A percentile compares a stretch with the other conserved stretches of the same genome.
Evolutionary conservation across 2,888 invertebrate genomes (phyloP).

Genomic region (Acronicta aceris): DNA sequence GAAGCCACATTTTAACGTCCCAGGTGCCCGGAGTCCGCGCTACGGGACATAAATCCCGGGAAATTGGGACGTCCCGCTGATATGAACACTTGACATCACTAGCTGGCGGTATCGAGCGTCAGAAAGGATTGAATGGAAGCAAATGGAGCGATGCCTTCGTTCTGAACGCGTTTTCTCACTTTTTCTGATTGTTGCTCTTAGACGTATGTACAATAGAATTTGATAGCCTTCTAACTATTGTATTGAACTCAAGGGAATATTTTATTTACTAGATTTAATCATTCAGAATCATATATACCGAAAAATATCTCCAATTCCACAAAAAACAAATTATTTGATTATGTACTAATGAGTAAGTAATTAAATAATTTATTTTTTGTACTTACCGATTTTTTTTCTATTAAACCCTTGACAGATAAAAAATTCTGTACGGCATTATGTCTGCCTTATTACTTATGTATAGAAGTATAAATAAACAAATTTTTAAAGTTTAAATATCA

Average conservation of each 20-base stretch:
- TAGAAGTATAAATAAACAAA: too few relatives aligned
- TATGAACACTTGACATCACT: conserved; percentile 37
- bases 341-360: too few relatives aligned
- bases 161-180: conserved; percentile 33
- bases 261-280: not conserved
- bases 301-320: too few relatives aligned
- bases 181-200: conserved; percentile 37
- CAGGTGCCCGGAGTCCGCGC: conserved; percentile 25
- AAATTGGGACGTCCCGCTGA: conserved; percentile 39
- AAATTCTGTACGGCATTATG: too few relatives aligned
- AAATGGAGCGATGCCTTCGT: conserved; percentile 45
- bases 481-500: too few relatives aligned
- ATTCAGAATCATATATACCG: conserved; percentile 6
- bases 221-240: conserved; percentile 17
- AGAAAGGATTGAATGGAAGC: conserved; percentile 50
- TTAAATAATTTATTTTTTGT: too few relatives aligned
- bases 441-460: too few relatives aligned
- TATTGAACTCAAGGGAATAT: conserved; percentile 26
- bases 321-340: too few relatives aligned
- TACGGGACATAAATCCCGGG: conserved; percentile 39
- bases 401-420: too few relatives aligned
- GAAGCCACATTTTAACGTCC: conserved; percentile 35
- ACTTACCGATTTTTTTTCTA: too few relatives aligned
- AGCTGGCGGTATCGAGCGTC: conserved; percentile 42
- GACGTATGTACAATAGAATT: conserved; percentile 36